Evolutionary conservation across 2,888 invertebrate species (phyloP).

Genomic region (Tineola bisselliella): DNA sequence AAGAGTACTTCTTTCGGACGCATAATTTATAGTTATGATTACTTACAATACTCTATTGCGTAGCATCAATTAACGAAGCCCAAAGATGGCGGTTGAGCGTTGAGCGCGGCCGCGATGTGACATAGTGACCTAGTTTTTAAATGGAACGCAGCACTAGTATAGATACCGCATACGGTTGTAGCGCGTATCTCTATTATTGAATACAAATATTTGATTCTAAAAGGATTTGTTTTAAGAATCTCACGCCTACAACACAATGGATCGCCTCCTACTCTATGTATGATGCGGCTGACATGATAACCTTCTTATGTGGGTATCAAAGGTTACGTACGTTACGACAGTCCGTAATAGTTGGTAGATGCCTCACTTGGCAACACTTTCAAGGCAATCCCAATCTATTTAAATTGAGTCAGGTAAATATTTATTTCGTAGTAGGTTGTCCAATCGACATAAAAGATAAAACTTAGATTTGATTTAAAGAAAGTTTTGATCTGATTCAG

Average conservation of each 20-base stretch:
- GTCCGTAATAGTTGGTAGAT: not conserved
- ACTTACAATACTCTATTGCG: constrained; percentile 14
- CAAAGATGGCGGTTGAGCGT: constrained; percentile 54
- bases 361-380: not conserved
- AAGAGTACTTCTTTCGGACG: not conserved
- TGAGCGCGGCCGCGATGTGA: constrained; percentile 58
- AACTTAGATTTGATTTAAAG: too few species aligned
- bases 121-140: constrained; percentile 64
- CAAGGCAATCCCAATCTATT: not conserved
- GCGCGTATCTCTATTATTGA: not conserved
- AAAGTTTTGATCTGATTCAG: too few species aligned
- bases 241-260: constrained; percentile 1
- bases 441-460: too few species aligned
- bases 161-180: constrained; percentile 36
- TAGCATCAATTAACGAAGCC: constrained; percentile 50
- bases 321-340: constrained; percentile 2
- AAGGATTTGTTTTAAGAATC: not conserved
- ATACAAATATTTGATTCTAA: not conserved
- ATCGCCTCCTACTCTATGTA: constrained; percentile 3
- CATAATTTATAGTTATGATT: not conserved
- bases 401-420: not conserved
- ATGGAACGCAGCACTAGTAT: constrained; percentile 40
- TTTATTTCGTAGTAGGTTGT: too few species aligned
- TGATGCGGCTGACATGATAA: not conserved
- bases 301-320: not conserved